Evolutionary conservation across 2,888 invertebrate species (phyloP).

Genomic region (Lithophane socia): DNA sequence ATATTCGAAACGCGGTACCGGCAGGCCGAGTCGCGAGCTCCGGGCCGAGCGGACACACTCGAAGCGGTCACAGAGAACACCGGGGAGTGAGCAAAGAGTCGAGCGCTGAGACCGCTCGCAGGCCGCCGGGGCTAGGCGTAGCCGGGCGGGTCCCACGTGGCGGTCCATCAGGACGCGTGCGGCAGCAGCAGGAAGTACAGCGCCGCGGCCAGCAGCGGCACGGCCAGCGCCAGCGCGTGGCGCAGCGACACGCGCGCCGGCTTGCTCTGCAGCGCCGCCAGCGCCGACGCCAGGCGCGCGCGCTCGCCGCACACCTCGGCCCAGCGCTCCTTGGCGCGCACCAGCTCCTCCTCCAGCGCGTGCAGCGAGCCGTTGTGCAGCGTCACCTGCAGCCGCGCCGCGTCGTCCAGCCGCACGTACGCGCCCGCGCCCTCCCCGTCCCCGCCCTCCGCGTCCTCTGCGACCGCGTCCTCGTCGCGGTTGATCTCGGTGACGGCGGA

Average conservation of each 20-base stretch:
- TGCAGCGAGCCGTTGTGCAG: slow-evolving; percentile 90
- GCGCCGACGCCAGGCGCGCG: slow-evolving; percentile 89
- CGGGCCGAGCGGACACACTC: slow-evolving; percentile 51
- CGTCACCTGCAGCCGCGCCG: slow-evolving; percentile 77
- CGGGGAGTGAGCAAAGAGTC: slow-evolving; percentile 71
- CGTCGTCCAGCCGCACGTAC: slow-evolving; percentile 80
- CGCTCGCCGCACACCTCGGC: slow-evolving; percentile 92
- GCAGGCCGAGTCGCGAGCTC: slow-evolving; percentile 62
- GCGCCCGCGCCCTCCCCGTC: slow-evolving; percentile 60
- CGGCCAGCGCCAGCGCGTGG: slow-evolving; percentile 86
- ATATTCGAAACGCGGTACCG: slow-evolving; percentile 70
- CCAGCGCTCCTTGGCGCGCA: slow-evolving; percentile 93
- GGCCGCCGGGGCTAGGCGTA: slow-evolving; percentile 53
- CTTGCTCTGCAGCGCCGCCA: slow-evolving; percentile 91
- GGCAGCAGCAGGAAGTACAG: slow-evolving; percentile 91
- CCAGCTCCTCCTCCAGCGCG: slow-evolving; percentile 93
- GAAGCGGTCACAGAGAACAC: slow-evolving; percentile 55
- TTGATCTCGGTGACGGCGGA: slow-evolving; percentile 83
- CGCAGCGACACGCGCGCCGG: slow-evolving; percentile 82
- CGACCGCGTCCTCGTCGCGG: slow-evolving; percentile 66
- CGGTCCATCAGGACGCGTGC: slow-evolving; percentile 91
- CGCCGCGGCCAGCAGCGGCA: slow-evolving; percentile 90
- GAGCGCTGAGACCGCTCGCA: slow-evolving; percentile 25
- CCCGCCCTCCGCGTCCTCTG: slow-evolving; percentile 38
- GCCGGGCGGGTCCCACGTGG: slow-evolving; percentile 88